Evolutionary conservation across 2,888 invertebrate species (phyloP).

Genomic region (Callimorpha dominula): DNA sequence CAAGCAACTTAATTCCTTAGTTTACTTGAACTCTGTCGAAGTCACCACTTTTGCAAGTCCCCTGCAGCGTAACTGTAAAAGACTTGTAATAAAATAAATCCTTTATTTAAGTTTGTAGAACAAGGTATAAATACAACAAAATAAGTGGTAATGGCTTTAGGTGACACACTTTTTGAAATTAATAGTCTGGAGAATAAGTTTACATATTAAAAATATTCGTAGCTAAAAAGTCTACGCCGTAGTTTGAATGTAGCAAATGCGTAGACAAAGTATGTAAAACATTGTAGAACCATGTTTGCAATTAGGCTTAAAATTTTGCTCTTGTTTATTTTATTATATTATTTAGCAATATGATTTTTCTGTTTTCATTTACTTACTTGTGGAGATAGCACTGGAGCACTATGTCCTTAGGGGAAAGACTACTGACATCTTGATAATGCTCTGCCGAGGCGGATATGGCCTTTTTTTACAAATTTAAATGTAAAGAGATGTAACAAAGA

Average conservation of each 20-base stretch:
- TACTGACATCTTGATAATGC: no score
- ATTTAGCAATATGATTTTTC: neutral
- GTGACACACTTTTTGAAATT: constrained; percentile 8
- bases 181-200: constrained; percentile 1
- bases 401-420: no score
- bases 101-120: constrained; percentile 8
- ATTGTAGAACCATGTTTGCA: neutral
- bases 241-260: constrained; percentile 6
- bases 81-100: constrained; percentile 8
- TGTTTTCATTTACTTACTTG: neutral
- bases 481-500: no score
- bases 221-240: constrained; percentile 12
- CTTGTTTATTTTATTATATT: neutral
- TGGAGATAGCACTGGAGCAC: no score
- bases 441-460: no score
- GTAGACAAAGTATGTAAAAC: neutral
- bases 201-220: neutral
- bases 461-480: no score
- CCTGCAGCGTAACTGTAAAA: neutral
- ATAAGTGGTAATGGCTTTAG: constrained; percentile 3
- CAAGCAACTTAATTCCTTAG: neutral
- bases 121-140: constrained; percentile 3
- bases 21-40: neutral
- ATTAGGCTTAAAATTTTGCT: neutral
- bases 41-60: constrained; percentile 9